Conservation (phyloP, 2,888 invertebrate genomes). For the Nephrotoma flavescens region DNA sequence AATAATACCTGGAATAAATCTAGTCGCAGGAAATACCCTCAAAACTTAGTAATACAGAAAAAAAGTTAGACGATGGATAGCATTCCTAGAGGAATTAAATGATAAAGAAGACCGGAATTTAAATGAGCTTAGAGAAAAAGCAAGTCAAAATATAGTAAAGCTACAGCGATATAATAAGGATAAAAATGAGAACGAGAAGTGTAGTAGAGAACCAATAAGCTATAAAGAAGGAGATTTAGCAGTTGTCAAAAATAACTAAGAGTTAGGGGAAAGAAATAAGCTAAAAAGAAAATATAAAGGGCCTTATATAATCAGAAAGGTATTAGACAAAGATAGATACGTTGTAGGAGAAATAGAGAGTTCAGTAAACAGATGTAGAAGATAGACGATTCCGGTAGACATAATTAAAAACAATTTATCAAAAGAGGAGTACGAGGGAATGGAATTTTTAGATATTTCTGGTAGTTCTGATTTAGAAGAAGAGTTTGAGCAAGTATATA, state of each 20-base stretch:
- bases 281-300: not conserved
- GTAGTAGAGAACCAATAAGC: not conserved
- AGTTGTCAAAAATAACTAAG: not conserved
- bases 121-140: not conserved
- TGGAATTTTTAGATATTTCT: too few relatives aligned
- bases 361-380: too few relatives aligned
- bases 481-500: too few relatives aligned
- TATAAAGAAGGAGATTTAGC: not conserved
- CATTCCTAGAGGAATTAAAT: not conserved
- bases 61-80: not conserved
- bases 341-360: not conserved
- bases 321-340: not conserved
- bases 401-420: too few relatives aligned
- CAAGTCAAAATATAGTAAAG: not conserved
- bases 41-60: not conserved
- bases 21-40: not conserved
- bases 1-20: not conserved
- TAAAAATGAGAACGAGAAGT: not conserved
- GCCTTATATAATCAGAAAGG: not conserved
- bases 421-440: too few relatives aligned
- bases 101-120: not conserved
- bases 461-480: too few relatives aligned
- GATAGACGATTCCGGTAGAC: too few relatives aligned
- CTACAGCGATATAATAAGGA: not conserved
- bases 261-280: not conserved